These are phyloP conservation scores for Daphoenositta chrysoptera DNA, from an alignment of 2,113 vertebrate genomes.

Conservation along the genomic window DNA sequence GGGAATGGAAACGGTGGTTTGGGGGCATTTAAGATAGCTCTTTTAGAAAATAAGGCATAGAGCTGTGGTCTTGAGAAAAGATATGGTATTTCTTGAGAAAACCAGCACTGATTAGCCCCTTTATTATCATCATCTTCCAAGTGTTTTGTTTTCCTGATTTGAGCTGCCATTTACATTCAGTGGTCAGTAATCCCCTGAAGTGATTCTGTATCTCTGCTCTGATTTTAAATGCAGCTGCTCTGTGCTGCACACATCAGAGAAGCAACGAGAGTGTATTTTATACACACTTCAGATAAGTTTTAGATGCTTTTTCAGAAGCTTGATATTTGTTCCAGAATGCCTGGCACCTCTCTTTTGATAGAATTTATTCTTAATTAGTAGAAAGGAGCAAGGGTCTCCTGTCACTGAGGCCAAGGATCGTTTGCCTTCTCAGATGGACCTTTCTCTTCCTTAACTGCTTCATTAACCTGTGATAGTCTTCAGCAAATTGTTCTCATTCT, in stretches of 20 bases:
- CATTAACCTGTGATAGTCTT: background rate
- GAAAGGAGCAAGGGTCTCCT: background rate
- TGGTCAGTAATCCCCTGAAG: background rate
- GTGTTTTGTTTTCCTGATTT: background rate
- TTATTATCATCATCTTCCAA: background rate
- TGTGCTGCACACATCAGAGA: background rate
- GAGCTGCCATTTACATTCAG: background rate
- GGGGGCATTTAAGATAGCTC: background rate
- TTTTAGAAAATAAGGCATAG: background rate
- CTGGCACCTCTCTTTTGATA: background rate
- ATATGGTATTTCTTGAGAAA: background rate
- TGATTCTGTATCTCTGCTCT: background rate
- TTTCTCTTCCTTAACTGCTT: background rate
- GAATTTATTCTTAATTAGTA: background rate
- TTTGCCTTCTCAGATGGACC: background rate
- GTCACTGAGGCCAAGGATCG: background rate
- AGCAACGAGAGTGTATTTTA: background rate
- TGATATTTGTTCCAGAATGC: background rate
- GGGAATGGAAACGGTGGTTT: rapidly evolving
- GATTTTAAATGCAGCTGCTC: background rate
- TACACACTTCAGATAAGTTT: background rate
- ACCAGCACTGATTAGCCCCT: background rate
- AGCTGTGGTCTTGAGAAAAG: background rate
- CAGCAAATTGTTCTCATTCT: background rate
- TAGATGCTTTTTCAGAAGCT: background rate